Evolutionary conservation across 2,888 invertebrate genomes (phyloP).

Genomic region (Andrena fulva): DNA sequence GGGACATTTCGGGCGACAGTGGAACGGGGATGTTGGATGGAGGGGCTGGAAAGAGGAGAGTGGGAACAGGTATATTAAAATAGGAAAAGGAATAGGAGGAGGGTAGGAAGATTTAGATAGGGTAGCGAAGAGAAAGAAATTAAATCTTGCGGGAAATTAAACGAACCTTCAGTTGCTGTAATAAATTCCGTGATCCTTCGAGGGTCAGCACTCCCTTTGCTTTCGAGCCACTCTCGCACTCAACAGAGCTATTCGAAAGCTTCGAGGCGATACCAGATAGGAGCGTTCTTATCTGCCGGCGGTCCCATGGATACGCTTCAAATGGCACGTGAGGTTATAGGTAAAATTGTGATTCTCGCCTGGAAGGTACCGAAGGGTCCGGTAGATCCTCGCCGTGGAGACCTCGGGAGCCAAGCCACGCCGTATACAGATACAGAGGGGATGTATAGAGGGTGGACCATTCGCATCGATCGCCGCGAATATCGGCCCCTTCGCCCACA

Average conservation of each 20-base stretch:
- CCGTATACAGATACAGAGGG: background rate
- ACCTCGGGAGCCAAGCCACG: conserved; percentile 14
- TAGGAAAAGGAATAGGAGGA: too few species aligned
- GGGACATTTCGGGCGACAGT: too few species aligned
- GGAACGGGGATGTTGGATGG: too few species aligned
- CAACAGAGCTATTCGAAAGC: conserved; percentile 15
- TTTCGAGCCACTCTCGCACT: background rate
- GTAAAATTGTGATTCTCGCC: conserved; percentile 44
- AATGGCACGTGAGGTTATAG: conserved; percentile 41
- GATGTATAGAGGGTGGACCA: background rate
- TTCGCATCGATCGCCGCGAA: conserved; percentile 17
- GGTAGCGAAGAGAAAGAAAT: too few species aligned
- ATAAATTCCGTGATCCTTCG: conserved; percentile 33
- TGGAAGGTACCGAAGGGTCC: conserved; percentile 30
- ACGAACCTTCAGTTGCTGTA: conserved; percentile 12
- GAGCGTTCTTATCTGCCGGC: conserved; percentile 35
- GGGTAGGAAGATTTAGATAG: too few species aligned
- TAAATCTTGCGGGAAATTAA: conserved; percentile 32
- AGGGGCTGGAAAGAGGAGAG: too few species aligned
- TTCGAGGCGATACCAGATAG: conserved; percentile 1
- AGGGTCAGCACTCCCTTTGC: conserved; percentile 4
- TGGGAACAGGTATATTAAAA: too few species aligned
- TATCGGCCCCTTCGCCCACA: conserved; percentile 27
- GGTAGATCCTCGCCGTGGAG: conserved; percentile 34
- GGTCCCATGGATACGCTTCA: conserved; percentile 40